Percentiles rank a stretch among this genome's conserved stretches.
Conservation (phyloP, 2,113 vertebrate genomes). For the Oncorhynchus mykiss region DNA sequence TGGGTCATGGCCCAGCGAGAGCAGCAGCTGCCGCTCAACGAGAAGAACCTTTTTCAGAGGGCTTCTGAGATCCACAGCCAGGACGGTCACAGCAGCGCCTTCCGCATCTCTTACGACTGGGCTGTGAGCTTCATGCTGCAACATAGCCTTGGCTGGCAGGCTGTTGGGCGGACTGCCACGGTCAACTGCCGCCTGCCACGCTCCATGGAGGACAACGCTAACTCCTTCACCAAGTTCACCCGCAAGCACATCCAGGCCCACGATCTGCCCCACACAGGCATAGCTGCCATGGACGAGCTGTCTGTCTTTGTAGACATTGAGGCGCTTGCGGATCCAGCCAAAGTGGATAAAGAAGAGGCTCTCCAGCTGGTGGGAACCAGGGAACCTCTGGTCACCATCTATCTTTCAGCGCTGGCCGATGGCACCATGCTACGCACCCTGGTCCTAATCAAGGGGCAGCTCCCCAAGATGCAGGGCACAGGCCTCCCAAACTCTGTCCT, state of each 20-base stretch:
- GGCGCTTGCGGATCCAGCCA: constrained; percentile 53
- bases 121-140: constrained; percentile 88
- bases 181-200: constrained; percentile 70
- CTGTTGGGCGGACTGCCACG: constrained; percentile 23
- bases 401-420: constrained; percentile 80
- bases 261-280: constrained; percentile 65
- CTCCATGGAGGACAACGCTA: constrained; percentile 70
- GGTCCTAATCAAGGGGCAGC: constrained; percentile 67
- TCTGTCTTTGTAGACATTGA: constrained; percentile 84
- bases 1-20: constrained; percentile 88
- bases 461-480: constrained; percentile 22
- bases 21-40: constrained; percentile 87
- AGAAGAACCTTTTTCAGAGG: constrained; percentile 86
- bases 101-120: constrained; percentile 92
- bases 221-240: constrained; percentile 79
- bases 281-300: constrained; percentile 85
- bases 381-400: constrained; percentile 82
- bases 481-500: constrained; percentile 68
- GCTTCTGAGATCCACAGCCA: constrained; percentile 82
- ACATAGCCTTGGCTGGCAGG: constrained; percentile 74
- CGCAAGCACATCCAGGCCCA: constrained; percentile 76
- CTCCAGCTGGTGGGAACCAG: constrained; percentile 80
- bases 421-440: constrained; percentile 83
- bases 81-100: constrained; percentile 68
- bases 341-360: constrained; percentile 73